Conservation (phyloP, 2,797 vertebrate species). For the Pseudotriccus pelzelni region DNA sequence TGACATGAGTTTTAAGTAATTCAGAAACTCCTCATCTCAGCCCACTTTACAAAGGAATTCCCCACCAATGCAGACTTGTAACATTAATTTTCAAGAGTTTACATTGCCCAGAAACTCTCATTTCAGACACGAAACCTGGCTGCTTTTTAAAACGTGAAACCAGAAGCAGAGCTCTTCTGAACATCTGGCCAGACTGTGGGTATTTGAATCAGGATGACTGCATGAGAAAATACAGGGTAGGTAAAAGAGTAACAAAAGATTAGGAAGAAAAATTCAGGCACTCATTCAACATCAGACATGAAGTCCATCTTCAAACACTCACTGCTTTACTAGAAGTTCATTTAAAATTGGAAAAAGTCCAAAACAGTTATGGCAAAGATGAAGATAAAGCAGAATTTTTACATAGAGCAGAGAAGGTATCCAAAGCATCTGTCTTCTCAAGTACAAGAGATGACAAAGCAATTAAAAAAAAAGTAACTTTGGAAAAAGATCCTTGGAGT, state of each 20-base stretch:
- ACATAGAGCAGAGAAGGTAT: not conserved
- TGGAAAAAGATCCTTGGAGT: not conserved
- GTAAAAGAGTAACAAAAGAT: slow-evolving; percentile 18
- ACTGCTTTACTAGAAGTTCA: not conserved
- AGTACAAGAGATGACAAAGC: not conserved
- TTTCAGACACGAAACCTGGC: not conserved
- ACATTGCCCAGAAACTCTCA: not conserved
- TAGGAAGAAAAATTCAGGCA: slow-evolving; percentile 26
- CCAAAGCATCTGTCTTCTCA: not conserved
- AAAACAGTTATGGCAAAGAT: not conserved
- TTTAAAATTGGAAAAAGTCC: not conserved
- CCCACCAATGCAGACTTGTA: not conserved
- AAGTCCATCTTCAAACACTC: slow-evolving; percentile 16
- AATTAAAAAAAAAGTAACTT: not conserved
- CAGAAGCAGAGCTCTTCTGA: not conserved
- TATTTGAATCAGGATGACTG: slow-evolving; percentile 56
- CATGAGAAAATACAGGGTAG: slow-evolving; percentile 35
- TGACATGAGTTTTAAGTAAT: not conserved
- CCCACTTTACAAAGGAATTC: not conserved
- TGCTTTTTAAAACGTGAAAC: not conserved
- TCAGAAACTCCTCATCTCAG: not conserved
- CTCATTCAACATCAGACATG: not conserved
- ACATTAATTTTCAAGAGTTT: not conserved
- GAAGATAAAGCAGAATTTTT: not conserved
- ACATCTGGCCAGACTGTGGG: slow-evolving; percentile 60